Evolutionary conservation across 2,113 vertebrate genomes (phyloP), one percentile per base, ranked within the genome.

Genomic region (Murina feae): DNA sequence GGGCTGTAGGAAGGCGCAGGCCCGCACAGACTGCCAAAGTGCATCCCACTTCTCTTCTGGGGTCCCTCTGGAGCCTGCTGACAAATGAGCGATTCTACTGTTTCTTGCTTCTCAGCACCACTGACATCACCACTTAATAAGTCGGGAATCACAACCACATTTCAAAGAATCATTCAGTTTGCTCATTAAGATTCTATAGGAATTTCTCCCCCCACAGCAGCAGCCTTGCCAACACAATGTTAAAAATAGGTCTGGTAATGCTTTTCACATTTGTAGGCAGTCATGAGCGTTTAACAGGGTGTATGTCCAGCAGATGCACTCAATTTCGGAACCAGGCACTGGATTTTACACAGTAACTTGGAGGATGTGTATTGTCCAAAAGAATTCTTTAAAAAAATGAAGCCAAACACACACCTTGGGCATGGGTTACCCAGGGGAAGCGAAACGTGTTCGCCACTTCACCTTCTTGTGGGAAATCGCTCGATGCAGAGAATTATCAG

Each of bases 261-360:
- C 96, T 98, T 98, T 98, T 98, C 96, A 97, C 98, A 98, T 98
- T 97, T 97, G 97, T 97, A 98, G 95, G 94, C 97, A 98, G 97
- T 96, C 97, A 91, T 89, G 97, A 97, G 95, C 0, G 32, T 95
- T 98, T 97, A 97, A 95, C 86, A 74, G 93, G 51, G 89, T 98
- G 35, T 69, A 95, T 97, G 96, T 96, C 97, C 96, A 96, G 95
- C 92, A 96, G 97, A 97, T 12, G 9, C 94, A 96, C 91, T 95
- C 96, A 94, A 96, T 96, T 98, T 98, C 96, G 91, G 95, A 98
- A 98, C 96, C 97, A 96, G 96, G 94, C 79, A 96, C 90, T 93
- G 95, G 95, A 94, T 91, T 96, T 94, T 97, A 94, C 94, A 95
- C 49, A 89, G 53, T 39, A 96, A 97, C 86, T 51, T 0, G 47